A percentile compares a stretch with the other conserved stretches of the same genome.
Evolutionary conservation across 2,113 vertebrate species (phyloP).

Genomic region (Channa argus): DNA sequence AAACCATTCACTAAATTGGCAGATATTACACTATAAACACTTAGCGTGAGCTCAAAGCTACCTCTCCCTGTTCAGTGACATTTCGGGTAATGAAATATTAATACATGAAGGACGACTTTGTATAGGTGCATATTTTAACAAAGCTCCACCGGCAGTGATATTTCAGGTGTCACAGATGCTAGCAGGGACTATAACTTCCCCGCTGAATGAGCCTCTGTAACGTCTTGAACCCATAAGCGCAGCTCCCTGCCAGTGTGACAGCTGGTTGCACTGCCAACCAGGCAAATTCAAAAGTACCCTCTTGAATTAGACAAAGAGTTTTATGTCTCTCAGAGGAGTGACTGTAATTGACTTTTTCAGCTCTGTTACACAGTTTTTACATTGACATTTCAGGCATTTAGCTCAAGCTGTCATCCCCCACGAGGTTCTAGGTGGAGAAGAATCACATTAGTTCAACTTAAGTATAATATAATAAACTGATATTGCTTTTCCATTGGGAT

Average conservation of each 20-base stretch:
- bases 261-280: constrained; percentile 50
- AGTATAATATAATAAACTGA: background rate
- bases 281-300: constrained; percentile 38
- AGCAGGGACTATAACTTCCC: constrained; percentile 5
- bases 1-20: background rate
- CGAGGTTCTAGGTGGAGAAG: background rate
- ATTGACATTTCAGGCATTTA: constrained; percentile 25
- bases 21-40: constrained; percentile 8
- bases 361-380: constrained; percentile 24
- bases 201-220: constrained; percentile 5
- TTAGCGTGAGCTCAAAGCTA: background rate
- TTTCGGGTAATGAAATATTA: constrained; percentile 34
- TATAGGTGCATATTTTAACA: background rate
- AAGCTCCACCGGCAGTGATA: constrained; percentile 7
- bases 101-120: constrained; percentile 23
- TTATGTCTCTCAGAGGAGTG: constrained; percentile 47
- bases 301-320: constrained; percentile 59
- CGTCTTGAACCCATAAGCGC: constrained; percentile 32
- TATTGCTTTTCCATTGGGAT: background rate
- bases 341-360: constrained; percentile 48
- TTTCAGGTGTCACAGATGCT: constrained; percentile 37
- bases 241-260: constrained; percentile 37
- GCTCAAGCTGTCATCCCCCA: constrained; percentile 7
- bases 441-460: background rate
- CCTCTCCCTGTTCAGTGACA: constrained; percentile 7